Conservation (phyloP, 2,888 invertebrate species). For the Ennomos quercinarius region DNA sequence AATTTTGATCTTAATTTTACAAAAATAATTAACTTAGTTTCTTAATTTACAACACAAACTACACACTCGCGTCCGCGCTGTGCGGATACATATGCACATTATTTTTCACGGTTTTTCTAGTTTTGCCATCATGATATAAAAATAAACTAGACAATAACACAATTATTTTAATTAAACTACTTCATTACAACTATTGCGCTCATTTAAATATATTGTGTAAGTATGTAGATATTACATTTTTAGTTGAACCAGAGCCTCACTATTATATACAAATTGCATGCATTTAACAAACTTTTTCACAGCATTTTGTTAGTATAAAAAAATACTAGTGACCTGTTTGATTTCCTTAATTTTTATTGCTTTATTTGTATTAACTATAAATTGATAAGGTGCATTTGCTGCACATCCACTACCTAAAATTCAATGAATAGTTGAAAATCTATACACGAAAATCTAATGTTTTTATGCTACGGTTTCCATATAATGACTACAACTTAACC, state of each 20-base stretch:
- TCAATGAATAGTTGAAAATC: slow-evolving; percentile 25
- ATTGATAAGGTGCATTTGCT: neutral
- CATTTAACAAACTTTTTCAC: slow-evolving; percentile 32
- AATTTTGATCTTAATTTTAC: slow-evolving; percentile 72
- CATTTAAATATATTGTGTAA: slow-evolving; percentile 23
- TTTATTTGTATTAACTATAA: neutral
- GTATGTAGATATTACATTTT: slow-evolving; percentile 35
- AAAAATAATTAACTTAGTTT: slow-evolving; percentile 76
- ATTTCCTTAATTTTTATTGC: slow-evolving; percentile 5
- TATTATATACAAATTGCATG: slow-evolving; percentile 55
- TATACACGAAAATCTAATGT: slow-evolving; percentile 48
- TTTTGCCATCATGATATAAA: slow-evolving; percentile 26
- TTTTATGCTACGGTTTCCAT: slow-evolving; percentile 45
- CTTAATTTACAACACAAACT: slow-evolving; percentile 73
- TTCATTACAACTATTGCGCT: slow-evolving; percentile 32
- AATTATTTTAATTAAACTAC: slow-evolving; percentile 2
- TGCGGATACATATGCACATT: slow-evolving; percentile 59
- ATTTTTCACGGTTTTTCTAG: neutral
- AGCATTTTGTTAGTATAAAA: slow-evolving; percentile 33
- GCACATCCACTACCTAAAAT: slow-evolving; percentile 12
- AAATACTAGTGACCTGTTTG: slow-evolving; percentile 11
- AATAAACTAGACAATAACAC: slow-evolving; percentile 32
- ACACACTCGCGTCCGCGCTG: slow-evolving; percentile 60
- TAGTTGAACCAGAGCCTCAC: slow-evolving; percentile 45
- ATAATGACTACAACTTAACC: slow-evolving; percentile 58